A percentile compares a stretch with the other conserved stretches of the same genome.
Conservation (phyloP, 1,140 invertebrate species). For the Psix sp. region DNA sequence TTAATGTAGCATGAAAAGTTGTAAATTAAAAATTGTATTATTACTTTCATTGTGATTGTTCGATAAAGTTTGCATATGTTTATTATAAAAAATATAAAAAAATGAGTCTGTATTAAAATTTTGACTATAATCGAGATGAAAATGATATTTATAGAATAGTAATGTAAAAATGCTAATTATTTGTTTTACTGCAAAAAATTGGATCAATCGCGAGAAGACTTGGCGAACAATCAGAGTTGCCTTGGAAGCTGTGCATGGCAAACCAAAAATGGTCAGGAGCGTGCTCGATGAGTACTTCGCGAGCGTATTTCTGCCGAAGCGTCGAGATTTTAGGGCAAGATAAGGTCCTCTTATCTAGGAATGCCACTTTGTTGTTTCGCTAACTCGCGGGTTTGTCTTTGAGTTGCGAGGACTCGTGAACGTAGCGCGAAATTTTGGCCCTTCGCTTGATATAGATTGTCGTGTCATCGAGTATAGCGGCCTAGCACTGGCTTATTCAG, state of each 20-base stretch:
- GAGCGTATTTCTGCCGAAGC: slow-evolving; percentile 19
- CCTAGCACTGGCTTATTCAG: too few species aligned
- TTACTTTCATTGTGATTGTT: too few species aligned
- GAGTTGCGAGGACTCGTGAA: slow-evolving; percentile 36
- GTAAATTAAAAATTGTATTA: too few species aligned
- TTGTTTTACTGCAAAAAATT: neutral
- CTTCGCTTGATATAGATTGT: too few species aligned
- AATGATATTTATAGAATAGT: too few species aligned
- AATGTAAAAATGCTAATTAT: too few species aligned
- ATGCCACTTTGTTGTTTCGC: slow-evolving; percentile 39
- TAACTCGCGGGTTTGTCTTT: slow-evolving; percentile 33
- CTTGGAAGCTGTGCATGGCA: slow-evolving; percentile 2
- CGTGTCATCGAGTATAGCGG: too few species aligned
- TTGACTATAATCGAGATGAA: too few species aligned
- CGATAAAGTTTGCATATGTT: too few species aligned
- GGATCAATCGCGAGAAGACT: neutral
- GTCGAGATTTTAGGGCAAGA: slow-evolving; percentile 27
- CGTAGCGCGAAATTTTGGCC: slow-evolving; percentile 33
- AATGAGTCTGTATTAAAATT: too few species aligned
- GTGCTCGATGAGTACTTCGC: slow-evolving; percentile 12
- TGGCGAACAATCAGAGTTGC: slow-evolving; percentile 1
- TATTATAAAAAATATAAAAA: too few species aligned
- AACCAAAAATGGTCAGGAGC: slow-evolving; percentile 26
- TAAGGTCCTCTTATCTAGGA: slow-evolving; percentile 16
- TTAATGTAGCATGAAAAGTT: too few species aligned